These are phyloP conservation scores for Pseudopodoces humilis DNA, from an alignment of 2,113 vertebrate genomes.

Conservation along the genomic window DNA sequence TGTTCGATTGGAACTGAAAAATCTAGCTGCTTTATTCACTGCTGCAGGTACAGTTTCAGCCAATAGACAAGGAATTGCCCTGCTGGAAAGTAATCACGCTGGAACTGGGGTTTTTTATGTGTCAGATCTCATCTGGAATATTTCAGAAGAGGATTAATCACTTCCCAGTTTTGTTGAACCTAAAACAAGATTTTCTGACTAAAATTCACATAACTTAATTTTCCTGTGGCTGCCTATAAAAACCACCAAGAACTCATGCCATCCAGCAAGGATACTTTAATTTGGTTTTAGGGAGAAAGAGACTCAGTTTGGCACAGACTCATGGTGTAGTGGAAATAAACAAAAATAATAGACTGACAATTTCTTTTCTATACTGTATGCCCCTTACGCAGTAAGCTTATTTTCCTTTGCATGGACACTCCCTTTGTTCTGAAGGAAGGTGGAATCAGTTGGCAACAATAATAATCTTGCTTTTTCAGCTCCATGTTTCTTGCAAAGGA, in stretches of 20 bases:
- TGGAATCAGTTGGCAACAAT: background rate
- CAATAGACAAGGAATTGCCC: background rate
- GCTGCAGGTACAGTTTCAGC: background rate
- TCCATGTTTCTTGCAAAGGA: background rate
- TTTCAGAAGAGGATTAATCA: conserved; percentile 64
- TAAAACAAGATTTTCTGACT: conserved; percentile 51
- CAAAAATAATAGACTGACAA: background rate
- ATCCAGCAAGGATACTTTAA: conserved; percentile 28
- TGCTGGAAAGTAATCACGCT: background rate
- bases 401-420: background rate
- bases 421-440: background rate
- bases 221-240: conserved; percentile 43
- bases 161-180: conserved; percentile 62
- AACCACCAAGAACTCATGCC: conserved; percentile 48
- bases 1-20: background rate
- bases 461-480: background rate
- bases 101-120: background rate
- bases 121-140: conserved; percentile 54
- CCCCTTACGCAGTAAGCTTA: background rate
- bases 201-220: conserved; percentile 50
- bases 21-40: background rate
- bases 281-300: conserved; percentile 31
- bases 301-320: conserved; percentile 21
- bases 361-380: background rate
- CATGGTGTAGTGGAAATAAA: conserved; percentile 9